Evolutionary conservation across 2,113 vertebrate species (phyloP).

Genomic region (Sprattus sprattus): DNA sequence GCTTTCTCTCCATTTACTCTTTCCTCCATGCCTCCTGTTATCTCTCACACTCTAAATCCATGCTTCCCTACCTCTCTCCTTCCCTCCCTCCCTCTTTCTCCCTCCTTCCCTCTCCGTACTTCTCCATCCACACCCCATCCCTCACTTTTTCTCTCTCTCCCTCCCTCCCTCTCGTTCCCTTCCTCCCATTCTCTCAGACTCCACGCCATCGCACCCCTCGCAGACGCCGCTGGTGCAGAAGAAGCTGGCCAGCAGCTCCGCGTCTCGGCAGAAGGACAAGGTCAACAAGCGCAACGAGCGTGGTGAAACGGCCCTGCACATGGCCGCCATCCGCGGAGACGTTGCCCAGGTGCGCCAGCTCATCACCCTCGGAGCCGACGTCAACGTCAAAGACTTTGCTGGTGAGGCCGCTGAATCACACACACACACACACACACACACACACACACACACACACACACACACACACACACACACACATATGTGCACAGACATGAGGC

Average conservation of each 20-base stretch:
- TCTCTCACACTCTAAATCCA: background rate
- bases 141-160: background rate
- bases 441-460: background rate
- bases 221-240: conserved; percentile 92
- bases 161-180: background rate
- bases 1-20: background rate
- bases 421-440: background rate
- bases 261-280: conserved; percentile 95
- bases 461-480: background rate
- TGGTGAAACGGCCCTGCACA: conserved; percentile 94
- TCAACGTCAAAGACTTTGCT: conserved; percentile 99
- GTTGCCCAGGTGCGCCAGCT: conserved; percentile 95
- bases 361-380: conserved; percentile 93
- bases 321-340: conserved; percentile 96
- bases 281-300: conserved; percentile 98
- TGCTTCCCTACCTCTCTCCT: background rate
- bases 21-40: background rate
- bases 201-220: background rate
- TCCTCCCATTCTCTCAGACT: background rate
- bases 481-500: background rate
- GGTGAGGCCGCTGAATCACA: conserved; percentile 67
- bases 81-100: background rate
- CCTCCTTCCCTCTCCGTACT: background rate
- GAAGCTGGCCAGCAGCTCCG: conserved; percentile 82
- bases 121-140: background rate